Evolutionary conservation across 2,797 vertebrate species (phyloP), one percentile per base, ranked within the genome.

Genomic region (Phoeniculus purpureus): DNA sequence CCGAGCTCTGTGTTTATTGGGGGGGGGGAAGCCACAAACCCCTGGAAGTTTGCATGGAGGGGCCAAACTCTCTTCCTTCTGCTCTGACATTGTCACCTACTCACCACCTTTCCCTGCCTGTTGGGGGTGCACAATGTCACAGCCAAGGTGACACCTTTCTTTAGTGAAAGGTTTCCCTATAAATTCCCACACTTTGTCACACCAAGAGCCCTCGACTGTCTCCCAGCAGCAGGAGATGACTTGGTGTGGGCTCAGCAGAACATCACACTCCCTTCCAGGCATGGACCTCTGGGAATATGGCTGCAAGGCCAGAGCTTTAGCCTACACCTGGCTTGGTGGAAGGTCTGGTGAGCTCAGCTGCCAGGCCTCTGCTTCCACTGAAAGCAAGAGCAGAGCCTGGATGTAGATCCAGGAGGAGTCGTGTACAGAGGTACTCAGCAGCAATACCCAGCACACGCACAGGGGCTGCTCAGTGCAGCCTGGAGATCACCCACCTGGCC

Each of bases 271-370:
- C 15, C 21, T 29, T 56, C 56, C 37, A 32, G 37, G 17, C 43
- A 17, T 0, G 1, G 50, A 10, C 15, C 15, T 15, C 55, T 4
- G 17, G 2, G n/a, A 15, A 1, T 0, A 22, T 0, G 20, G 37
- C 62, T 48, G 19, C 12, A 9, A 50, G 86, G 59, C 58, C 25
- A 18, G 15, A 12, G 51, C 54, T 58, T 72, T n/a, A 58, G 59
- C 55, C 43, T 25, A 6, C 37, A 4, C 15, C 25, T n/a, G 43
- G 27, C 43, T 45, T 40, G 47, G 32, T n/a, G 29, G 43, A 31
- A 19, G 19, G 40, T 11, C 70, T 21, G 12, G 15, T n/a, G 50
- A 80, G 58, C 54, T 11, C 27, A 70, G 75, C 65, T 89, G 82
- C 14, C 56, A 26, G 72, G 47, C 31, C 68, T 71, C 3, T 2